Evolutionary conservation across 1,140 invertebrate species (phyloP).

Genomic region (Anoplophora glabripennis): DNA sequence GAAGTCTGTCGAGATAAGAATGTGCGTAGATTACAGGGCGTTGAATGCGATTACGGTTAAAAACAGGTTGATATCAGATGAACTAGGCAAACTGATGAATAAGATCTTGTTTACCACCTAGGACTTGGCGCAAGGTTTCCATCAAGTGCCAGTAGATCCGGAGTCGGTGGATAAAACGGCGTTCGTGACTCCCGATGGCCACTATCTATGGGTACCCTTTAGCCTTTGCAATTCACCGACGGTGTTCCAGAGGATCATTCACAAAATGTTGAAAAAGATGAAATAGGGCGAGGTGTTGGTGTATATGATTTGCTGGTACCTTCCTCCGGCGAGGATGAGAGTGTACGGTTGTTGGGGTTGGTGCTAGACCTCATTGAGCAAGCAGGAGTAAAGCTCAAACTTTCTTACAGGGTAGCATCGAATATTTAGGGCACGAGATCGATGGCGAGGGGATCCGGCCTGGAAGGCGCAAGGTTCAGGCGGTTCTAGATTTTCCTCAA

Average conservation of each 20-base stretch:
- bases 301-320: slow-evolving; percentile 10
- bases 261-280: slow-evolving; percentile 1
- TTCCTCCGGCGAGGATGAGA: neutral
- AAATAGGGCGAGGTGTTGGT: neutral
- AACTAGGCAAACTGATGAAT: slow-evolving; percentile 32
- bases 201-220: slow-evolving; percentile 12
- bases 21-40: slow-evolving; percentile 54
- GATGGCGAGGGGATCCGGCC: neutral
- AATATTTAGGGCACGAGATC: slow-evolving; percentile 1
- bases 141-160: slow-evolving; percentile 2
- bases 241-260: slow-evolving; percentile 4
- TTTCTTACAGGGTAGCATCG: too few relatives aligned
- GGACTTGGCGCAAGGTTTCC: slow-evolving; percentile 10
- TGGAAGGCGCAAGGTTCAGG: neutral
- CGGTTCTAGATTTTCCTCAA: neutral
- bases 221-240: neutral
- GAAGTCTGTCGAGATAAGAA: slow-evolving; percentile 48
- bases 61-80: slow-evolving; percentile 44
- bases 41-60: slow-evolving; percentile 48
- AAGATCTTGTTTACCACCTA: slow-evolving; percentile 17
- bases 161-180: slow-evolving; percentile 11
- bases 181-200: slow-evolving; percentile 5
- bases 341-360: too few relatives aligned
- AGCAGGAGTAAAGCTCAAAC: too few relatives aligned
- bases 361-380: too few relatives aligned